A percentile compares a stretch with the other conserved stretches of the same genome.
Evolutionary conservation across 2,113 vertebrate genomes (phyloP).

Genomic region (Pao palembangensis): DNA sequence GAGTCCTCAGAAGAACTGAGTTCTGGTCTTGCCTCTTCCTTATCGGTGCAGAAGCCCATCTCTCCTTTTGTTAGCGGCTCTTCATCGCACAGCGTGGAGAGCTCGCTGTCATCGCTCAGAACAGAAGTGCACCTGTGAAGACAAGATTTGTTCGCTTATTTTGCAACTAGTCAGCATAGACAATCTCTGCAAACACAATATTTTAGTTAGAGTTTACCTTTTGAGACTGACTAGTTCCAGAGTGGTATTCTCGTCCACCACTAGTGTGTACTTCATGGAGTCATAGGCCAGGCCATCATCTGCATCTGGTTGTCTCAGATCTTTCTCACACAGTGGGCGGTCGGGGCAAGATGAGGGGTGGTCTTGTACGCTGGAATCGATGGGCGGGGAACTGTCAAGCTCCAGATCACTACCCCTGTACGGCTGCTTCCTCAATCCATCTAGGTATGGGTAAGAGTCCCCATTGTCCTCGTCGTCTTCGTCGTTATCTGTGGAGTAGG

Average conservation of each 20-base stretch:
- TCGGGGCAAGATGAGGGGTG: constrained; percentile 45
- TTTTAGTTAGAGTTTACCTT: constrained; percentile 57
- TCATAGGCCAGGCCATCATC: constrained; percentile 91
- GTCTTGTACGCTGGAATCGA: constrained; percentile 68
- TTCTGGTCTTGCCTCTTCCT: constrained; percentile 61
- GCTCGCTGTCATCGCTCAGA: constrained; percentile 85
- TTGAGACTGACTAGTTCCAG: constrained; percentile 93
- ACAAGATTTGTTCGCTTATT: not conserved
- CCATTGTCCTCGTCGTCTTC: constrained; percentile 68
- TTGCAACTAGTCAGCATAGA: not conserved
- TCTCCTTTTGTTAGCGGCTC: constrained; percentile 71
- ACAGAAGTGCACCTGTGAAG: constrained; percentile 81
- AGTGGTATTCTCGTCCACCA: constrained; percentile 96
- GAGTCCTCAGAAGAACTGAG: constrained; percentile 84
- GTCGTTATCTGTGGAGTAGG: constrained; percentile 81
- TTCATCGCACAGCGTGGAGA: constrained; percentile 82
- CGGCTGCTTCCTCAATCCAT: constrained; percentile 64
- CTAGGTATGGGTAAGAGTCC: constrained; percentile 68
- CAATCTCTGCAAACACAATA: too few species aligned
- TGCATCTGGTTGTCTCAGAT: constrained; percentile 59
- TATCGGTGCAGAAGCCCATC: constrained; percentile 52
- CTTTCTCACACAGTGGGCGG: constrained; percentile 62
- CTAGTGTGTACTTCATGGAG: constrained; percentile 94
- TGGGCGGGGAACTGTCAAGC: constrained; percentile 68
- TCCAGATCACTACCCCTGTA: constrained; percentile 67